Evolutionary conservation across 2,113 vertebrate species (phyloP), one percentile per base, ranked within the genome.

Genomic region (Callipepla californica): DNA sequence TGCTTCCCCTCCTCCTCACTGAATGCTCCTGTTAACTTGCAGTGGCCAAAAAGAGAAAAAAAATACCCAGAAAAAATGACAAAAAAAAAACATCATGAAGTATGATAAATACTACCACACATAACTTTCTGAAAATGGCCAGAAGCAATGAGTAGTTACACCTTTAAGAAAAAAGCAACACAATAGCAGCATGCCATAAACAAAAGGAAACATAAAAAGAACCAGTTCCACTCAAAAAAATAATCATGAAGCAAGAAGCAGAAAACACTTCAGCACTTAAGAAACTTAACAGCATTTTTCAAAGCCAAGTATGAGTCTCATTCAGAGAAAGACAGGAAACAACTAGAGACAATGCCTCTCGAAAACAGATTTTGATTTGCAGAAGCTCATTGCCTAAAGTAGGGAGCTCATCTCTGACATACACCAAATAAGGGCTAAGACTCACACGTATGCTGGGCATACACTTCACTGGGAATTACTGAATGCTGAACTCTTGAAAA

Each of bases 381-480:
- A 66, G 51, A 9, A 74, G 38, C n/a, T 73, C 13, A 2, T 17
- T 36, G 66, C 18, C 30, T 38, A 48, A 30, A 55, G 20, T 17
- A 19, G 13, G 11, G 3, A 81, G 26, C 22, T 80, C 22, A 19
- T 32, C 72, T 26, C 38, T 11, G 53, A 3, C 3, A 8, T 0
- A 2, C 23, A 6, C 20, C 15, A 36, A 0, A 1, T 11, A 11
- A n/a, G 22, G 44, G 59, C 18, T 34, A 18, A 55, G 57, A 20
- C 26, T 55, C 40, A 6, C 9, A 12, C 6, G 3, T 2, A 28
- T 53, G 32, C 59, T 70, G 44, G 47, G 21, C 47, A 51, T 38
- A 7, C 6, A 15, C 51, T 70, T 34, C 61, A 11, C 70, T 58
- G 59, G 21, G 8, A 85, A 7, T n/a, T 69, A 58, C 58, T 75